phyloP scores from a whole-genome alignment of 53 echinoderm and acorn worm species.

The Luidia sarsii region DNA sequence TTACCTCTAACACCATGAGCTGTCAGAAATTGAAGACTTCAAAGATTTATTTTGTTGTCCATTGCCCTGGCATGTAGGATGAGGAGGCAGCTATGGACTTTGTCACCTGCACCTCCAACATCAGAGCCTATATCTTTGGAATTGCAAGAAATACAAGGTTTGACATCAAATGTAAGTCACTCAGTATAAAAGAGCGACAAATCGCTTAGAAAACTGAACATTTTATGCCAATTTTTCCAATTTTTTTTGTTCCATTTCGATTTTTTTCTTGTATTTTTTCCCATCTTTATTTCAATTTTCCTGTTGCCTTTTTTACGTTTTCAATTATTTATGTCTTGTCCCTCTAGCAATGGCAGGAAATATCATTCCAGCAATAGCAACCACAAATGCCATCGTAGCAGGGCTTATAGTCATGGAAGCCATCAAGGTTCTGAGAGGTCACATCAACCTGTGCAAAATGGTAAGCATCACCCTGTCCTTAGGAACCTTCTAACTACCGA shows the following conservation, averaged over 20 bases:
- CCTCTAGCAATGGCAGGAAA: conserved; percentile 97
- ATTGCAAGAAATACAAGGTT: conserved; percentile 90
- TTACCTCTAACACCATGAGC: no score
- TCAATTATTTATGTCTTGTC: neutral
- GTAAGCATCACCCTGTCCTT: no score
- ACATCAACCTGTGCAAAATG: conserved; percentile 79
- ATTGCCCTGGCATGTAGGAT: conserved; percentile 67
- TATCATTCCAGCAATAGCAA: conserved; percentile 98
- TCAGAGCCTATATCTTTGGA: conserved; percentile 87
- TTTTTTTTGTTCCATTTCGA: no score
- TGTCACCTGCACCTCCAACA: conserved; percentile 89
- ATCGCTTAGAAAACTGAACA: no score
- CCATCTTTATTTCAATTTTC: neutral
- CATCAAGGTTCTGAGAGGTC: conserved; percentile 75
- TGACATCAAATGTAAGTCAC: conserved; percentile 90
- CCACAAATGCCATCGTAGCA: conserved; percentile 95
- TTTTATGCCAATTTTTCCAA: no score
- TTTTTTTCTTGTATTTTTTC: no score
- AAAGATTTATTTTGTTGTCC: neutral
- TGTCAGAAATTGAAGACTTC: no score
- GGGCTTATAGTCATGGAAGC: conserved; percentile 86
- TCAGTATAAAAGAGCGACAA: no score
- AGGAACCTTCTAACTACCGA: no score
- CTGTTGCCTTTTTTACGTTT: neutral
- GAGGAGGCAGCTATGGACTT: conserved; percentile 93